Conservation (phyloP, 2,113 vertebrate species). For the Leptosomus discolor region DNA sequence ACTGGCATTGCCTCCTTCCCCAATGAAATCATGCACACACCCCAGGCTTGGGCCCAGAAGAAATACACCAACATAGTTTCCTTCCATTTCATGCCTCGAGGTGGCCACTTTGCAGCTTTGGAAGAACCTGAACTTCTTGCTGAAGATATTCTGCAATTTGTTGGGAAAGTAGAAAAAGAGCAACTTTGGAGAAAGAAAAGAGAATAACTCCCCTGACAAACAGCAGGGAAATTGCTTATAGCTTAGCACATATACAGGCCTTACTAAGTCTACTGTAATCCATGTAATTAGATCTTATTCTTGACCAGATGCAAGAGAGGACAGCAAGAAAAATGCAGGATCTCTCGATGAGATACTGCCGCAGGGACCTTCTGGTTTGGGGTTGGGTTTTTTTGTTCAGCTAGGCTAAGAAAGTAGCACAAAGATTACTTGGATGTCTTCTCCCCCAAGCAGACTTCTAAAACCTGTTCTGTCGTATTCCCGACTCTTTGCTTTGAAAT, state of each 20-base stretch:
- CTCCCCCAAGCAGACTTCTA: background rate
- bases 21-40: slow-evolving; percentile 53
- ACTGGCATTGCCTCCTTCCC: slow-evolving; percentile 75
- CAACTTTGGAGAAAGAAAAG: background rate
- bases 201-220: background rate
- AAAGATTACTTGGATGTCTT: background rate
- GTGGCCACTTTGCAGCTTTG: slow-evolving; percentile 76
- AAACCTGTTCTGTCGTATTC: background rate
- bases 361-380: background rate
- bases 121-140: slow-evolving; percentile 77
- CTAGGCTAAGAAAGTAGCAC: background rate
- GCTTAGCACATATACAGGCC: background rate
- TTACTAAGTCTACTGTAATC: background rate
- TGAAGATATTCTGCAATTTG: slow-evolving; percentile 72
- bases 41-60: slow-evolving; percentile 61
- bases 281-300: background rate
- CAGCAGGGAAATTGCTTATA: background rate
- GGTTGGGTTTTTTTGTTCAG: background rate
- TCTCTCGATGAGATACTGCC: background rate
- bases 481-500: background rate
- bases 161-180: slow-evolving; percentile 59
- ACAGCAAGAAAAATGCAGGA: background rate
- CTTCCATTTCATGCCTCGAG: slow-evolving; percentile 72
- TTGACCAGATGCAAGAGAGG: background rate
- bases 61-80: slow-evolving; percentile 73